Evolutionary conservation across 35 echinoderm and acorn worm species (phyloP).

Genomic region (Ophioderma brevispina): DNA sequence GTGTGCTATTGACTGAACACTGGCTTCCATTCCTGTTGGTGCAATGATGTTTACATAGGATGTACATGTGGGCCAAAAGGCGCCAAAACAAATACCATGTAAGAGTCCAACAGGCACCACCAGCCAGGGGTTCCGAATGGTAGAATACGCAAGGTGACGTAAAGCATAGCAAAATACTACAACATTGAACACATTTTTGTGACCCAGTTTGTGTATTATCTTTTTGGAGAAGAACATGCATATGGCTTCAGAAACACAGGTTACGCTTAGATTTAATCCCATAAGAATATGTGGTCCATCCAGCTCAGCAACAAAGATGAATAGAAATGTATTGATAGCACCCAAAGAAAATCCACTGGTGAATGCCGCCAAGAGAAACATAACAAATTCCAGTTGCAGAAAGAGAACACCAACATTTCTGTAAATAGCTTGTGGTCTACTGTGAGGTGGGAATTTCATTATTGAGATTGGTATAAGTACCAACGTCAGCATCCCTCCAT

Average conservation of each 20-base stretch:
- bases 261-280: slow-evolving; percentile 27
- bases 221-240: slow-evolving; percentile 55
- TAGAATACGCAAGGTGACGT: slow-evolving; percentile 54
- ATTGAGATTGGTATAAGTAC: background rate
- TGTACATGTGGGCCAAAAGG: slow-evolving; percentile 53
- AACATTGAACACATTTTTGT: slow-evolving; percentile 47
- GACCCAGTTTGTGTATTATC: slow-evolving; percentile 47
- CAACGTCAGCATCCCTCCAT: background rate
- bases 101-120: slow-evolving; percentile 49
- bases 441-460: background rate
- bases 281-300: slow-evolving; percentile 36
- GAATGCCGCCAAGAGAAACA: slow-evolving; percentile 19
- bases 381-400: slow-evolving; percentile 4
- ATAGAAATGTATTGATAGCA: slow-evolving; percentile 37
- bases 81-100: slow-evolving; percentile 72
- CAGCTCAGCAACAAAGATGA: slow-evolving; percentile 53
- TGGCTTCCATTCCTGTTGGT: slow-evolving; percentile 68
- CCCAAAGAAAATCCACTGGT: slow-evolving; percentile 18
- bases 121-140: slow-evolving; percentile 51
- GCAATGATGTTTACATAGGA: slow-evolving; percentile 54
- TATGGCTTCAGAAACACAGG: slow-evolving; percentile 48
- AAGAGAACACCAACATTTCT: background rate
- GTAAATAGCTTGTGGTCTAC: background rate
- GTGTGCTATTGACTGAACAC: slow-evolving; percentile 51
- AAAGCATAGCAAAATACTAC: slow-evolving; percentile 64